These are phyloP conservation scores for Chrysodeixis includens DNA, from an alignment of 2,888 invertebrate species.

Conservation along the genomic window DNA sequence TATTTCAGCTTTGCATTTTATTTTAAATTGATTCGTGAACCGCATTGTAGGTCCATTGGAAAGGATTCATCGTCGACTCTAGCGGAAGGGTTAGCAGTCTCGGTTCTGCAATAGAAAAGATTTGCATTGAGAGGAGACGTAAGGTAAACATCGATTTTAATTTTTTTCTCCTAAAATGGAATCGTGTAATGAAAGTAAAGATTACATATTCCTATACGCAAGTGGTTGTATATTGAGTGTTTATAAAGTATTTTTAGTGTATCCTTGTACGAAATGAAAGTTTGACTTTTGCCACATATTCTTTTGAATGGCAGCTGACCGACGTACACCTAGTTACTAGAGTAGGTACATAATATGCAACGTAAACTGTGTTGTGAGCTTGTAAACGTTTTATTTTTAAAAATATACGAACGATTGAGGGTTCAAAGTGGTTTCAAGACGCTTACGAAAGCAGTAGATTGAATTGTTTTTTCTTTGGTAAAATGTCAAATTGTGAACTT, in stretches of 20 bases:
- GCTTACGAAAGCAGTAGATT: conserved; percentile 70
- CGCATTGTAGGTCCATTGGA: conserved; percentile 83
- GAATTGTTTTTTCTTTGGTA: conserved; percentile 83
- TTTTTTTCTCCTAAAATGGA: conserved; percentile 82
- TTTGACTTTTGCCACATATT: conserved; percentile 90
- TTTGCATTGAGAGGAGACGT: conserved; percentile 88
- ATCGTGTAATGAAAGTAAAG: conserved; percentile 74
- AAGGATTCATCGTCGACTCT: conserved; percentile 85
- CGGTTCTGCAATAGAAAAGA: conserved; percentile 88
- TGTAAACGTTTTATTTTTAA: conserved; percentile 70
- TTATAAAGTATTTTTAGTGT: conserved; percentile 88
- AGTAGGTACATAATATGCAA: conserved; percentile 80
- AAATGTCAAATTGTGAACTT: conserved; percentile 88
- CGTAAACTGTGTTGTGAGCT: conserved; percentile 76
- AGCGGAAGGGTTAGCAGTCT: conserved; percentile 88
- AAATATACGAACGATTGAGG: conserved; percentile 62
- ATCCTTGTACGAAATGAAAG: conserved; percentile 89
- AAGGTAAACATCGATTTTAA: conserved; percentile 90
- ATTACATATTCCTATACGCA: conserved; percentile 65
- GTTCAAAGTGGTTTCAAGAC: conserved; percentile 69
- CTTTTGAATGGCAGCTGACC: conserved; percentile 89
- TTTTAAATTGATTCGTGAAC: conserved; percentile 88
- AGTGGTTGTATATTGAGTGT: conserved; percentile 76
- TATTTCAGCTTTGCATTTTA: conserved; percentile 89
- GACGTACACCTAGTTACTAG: conserved; percentile 84